phyloP scores from a whole-genome alignment of 2,113 vertebrate species.

The Eudyptes chrysolophus region DNA sequence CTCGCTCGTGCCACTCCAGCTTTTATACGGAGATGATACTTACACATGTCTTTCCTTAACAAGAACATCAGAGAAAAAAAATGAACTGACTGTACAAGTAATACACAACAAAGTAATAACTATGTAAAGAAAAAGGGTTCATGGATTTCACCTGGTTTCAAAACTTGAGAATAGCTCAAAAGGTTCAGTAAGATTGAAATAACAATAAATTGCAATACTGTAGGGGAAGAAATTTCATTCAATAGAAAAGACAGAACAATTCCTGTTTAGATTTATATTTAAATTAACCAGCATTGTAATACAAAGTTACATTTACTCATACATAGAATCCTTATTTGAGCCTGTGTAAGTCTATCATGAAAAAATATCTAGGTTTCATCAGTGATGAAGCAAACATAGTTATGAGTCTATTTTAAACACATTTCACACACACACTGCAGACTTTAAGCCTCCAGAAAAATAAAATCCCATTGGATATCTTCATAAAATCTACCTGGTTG shows the following conservation, averaged over 20 bases:
- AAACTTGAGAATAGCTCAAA: background rate
- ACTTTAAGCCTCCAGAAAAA: background rate
- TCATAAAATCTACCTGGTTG: background rate
- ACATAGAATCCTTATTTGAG: background rate
- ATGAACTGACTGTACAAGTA: background rate
- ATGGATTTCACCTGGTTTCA: background rate
- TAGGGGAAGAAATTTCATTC: background rate
- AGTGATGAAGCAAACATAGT: background rate
- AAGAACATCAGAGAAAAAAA: background rate
- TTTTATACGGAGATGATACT: background rate
- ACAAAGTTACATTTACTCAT: background rate
- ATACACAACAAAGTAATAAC: background rate
- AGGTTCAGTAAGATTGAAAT: background rate
- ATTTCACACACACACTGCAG: background rate
- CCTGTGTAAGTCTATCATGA: background rate
- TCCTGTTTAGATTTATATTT: conserved; percentile 30
- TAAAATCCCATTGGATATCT: background rate
- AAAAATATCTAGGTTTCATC: background rate
- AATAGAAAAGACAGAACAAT: background rate
- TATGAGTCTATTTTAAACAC: background rate
- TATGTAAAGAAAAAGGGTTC: background rate
- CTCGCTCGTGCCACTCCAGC: background rate
- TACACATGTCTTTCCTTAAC: background rate
- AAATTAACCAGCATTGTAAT: background rate
- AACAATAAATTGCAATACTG: background rate